A percentile compares a stretch with the other conserved stretches of the same genome.
Conservation (phyloP, 2,797 vertebrate genomes). For the Sebastes dallii region DNA sequence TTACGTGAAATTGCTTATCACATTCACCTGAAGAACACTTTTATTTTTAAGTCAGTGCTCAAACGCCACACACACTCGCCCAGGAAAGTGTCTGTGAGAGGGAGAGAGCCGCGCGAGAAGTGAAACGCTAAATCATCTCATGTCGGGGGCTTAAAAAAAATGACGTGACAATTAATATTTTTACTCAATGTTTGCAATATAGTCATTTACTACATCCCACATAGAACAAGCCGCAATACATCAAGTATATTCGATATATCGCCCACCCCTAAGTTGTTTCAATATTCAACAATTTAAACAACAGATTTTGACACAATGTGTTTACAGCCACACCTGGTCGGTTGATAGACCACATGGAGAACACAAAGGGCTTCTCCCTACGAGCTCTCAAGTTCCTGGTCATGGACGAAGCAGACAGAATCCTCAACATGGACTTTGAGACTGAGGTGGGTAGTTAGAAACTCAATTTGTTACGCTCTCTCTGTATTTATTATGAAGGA, state of each 20-base stretch:
- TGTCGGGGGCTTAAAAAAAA: too few relatives aligned
- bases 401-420: slow-evolving; percentile 98
- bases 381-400: slow-evolving; percentile 93
- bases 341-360: slow-evolving; percentile 95
- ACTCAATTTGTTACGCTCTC: not conserved
- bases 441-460: slow-evolving; percentile 85
- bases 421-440: slow-evolving; percentile 99
- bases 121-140: too few relatives aligned
- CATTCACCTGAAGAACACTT: too few relatives aligned
- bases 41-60: too few relatives aligned
- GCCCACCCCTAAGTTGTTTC: not conserved
- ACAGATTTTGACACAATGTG: not conserved
- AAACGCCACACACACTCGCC: too few relatives aligned
- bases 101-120: too few relatives aligned
- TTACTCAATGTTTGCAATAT: fast-evolving
- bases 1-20: too few relatives aligned
- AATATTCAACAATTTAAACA: too few relatives aligned
- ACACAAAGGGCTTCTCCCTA: slow-evolving; percentile 96
- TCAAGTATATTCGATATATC: fast-evolving
- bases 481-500: not conserved
- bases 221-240: too few relatives aligned
- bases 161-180: too few relatives aligned
- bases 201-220: too few relatives aligned
- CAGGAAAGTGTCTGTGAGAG: too few relatives aligned
- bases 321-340: slow-evolving; percentile 92